Evolutionary conservation across 1,140 invertebrate genomes (phyloP), one percentile per base, ranked within the genome.

Genomic region (Drosophila pachea): DNA sequence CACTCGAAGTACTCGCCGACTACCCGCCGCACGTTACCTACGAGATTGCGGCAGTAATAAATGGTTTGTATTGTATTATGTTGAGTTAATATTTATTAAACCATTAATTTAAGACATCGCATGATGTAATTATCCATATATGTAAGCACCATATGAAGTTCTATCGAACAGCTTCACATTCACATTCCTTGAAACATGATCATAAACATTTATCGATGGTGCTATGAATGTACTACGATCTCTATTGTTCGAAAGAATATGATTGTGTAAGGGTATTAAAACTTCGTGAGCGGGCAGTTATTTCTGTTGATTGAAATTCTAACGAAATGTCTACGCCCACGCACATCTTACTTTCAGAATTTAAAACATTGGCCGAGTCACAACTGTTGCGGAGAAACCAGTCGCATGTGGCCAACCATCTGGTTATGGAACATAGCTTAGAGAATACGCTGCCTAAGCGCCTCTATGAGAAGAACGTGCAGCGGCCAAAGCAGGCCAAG

Each of bases 11-110:
- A 48, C 91, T 98, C 4, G 93, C 93, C 72, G 94, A 96, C 82
- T 95, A 97, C 88, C 95, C 96, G 48, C 94, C 95, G 3, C 94
- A 96, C 71, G 95, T 96, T 9, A 95, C 95, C 0, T 94, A 95
- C 77, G 95, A 93, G 74, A 96, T 97, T 76, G 93, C 94, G 53
- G 92, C 93, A 65, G 92, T 97, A 60, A 95, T 98, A 73, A 94
- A 94, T 91, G 94, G 96, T 86, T 32, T 12, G 76, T 4, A 7
- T 6, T 12, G 4, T 14, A 14, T 14, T 4, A 2, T 2, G n/a
- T n/a, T n/a, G 12, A 12, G 12, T n/a, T 12, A 42, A 42, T 14
- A 14, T 12, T 5, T n/a, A 2, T 42, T 6, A 12, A 40, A n/a
- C 11, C 5, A 12, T 22, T 22, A 22, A 22, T 22, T 22, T 22